Base-by-base conservation (phyloP, 2,797 vertebrate species). In the Rhinoraja longicauda region DNA sequence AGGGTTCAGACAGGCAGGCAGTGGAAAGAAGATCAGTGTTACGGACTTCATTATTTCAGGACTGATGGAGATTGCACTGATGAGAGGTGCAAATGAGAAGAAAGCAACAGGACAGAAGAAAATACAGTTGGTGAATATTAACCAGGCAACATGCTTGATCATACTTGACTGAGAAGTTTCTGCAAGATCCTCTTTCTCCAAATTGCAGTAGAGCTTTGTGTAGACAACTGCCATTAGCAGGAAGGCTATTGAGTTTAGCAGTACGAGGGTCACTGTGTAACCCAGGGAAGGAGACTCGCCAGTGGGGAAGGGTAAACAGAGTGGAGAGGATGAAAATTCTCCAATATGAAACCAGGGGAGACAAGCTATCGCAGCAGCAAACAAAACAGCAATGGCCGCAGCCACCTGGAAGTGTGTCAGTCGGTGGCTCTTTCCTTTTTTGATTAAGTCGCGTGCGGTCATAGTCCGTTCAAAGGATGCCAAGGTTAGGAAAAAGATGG, bases 91-190 rank as follows among this genome's bases (percentile, higher is more conserved):
- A 17, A 99, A 99, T 0, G 98, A 99, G 95, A 99, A 99, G 8
- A 99, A 99, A 0, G 99, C 98, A 73, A 99, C 98, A 0, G 99
- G 99, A 95, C 98, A 99, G 96, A 99, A 99, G 93, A 99, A 99
- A 95, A 99, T 98, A 96, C 99, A 99, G 94, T 99, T 99, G 91
- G 98, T 99, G 96, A 99, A 99, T 95, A 99, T 99, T 0, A 99
- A 97, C 99, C 99, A 99, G 93, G 99, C 98, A 0, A 99, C 97
- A 0, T 99, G 98, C 93, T 98, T 97, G 93, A 99, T 97, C 70
- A 97, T 97, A 36, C 97, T 97, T 0, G 98, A 97, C 94, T 99
- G 97, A 0, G 97, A 97, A 4, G 97, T 97, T 93, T 98, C 98
- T 0, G 97, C 97, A 93, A 99, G 96, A 95, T 99, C 98, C 94